Evolutionary conservation across 2,888 invertebrate species (phyloP).

Genomic region (Merodon equestris): DNA sequence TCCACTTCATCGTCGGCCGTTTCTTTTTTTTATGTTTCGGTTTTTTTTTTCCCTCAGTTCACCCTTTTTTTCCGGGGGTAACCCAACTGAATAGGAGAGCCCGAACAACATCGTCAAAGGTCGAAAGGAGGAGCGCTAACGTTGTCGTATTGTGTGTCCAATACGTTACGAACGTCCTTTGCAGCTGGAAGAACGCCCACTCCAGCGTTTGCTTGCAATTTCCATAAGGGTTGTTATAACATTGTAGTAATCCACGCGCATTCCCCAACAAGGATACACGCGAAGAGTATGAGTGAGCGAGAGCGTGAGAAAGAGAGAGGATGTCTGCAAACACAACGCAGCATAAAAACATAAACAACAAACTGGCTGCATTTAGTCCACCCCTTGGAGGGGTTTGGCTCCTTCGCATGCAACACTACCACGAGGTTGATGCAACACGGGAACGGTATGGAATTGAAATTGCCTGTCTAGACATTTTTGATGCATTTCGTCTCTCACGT

Average conservation of each 20-base stretch:
- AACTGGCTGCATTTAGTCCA: slow-evolving; percentile 16
- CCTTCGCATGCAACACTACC: slow-evolving; percentile 16
- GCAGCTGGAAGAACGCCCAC: slow-evolving; percentile 63
- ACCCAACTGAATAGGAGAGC: slow-evolving; percentile 39
- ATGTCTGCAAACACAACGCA: slow-evolving; percentile 31
- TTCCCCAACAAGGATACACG: slow-evolving; percentile 28
- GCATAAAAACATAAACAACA: neutral
- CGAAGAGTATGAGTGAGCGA: too few relatives aligned
- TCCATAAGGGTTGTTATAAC: slow-evolving; percentile 49
- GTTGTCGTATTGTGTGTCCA: slow-evolving; percentile 40
- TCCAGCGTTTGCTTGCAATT: slow-evolving; percentile 40
- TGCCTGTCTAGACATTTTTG: slow-evolving; percentile 40
- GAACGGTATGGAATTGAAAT: slow-evolving; percentile 21
- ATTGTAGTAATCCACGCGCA: slow-evolving; percentile 44
- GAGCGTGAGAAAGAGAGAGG: slow-evolving; percentile 20
- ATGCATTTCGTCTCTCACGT: slow-evolving; percentile 17
- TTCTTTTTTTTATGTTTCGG: slow-evolving; percentile 29
- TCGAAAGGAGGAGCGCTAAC: slow-evolving; percentile 64
- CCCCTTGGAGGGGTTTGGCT: slow-evolving; percentile 30
- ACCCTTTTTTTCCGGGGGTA: slow-evolving; percentile 61
- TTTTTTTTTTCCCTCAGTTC: slow-evolving; percentile 4
- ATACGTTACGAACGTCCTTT: slow-evolving; percentile 37
- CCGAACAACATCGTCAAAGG: slow-evolving; percentile 55
- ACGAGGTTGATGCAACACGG: slow-evolving; percentile 60
- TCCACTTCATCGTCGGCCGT: slow-evolving; percentile 28